phyloP scores from a whole-genome alignment of 2,113 vertebrate species.

The Gallinago jamesoni region DNA sequence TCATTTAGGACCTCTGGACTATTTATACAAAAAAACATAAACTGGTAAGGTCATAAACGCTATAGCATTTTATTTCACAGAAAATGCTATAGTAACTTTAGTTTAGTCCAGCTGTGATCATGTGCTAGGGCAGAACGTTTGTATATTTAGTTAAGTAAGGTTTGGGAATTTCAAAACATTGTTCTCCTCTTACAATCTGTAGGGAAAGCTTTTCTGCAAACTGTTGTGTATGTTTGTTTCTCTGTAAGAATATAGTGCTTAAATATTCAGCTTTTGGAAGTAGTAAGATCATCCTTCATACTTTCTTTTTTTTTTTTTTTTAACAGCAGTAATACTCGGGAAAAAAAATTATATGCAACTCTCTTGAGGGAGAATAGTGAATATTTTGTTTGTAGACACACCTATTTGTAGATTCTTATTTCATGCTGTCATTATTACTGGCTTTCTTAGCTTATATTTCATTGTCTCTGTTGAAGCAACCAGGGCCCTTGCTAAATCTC shows the following conservation, averaged over 20 bases:
- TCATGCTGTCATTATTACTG: conserved; percentile 23
- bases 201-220: not conserved
- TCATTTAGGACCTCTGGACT: conserved; percentile 81
- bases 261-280: not conserved
- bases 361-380: not conserved
- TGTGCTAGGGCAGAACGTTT: not conserved
- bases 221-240: not conserved
- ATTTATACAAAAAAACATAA: conserved; percentile 77
- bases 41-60: conserved; percentile 76
- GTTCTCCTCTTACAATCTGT: not conserved
- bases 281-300: not conserved
- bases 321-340: not conserved
- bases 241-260: not conserved
- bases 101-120: conserved; percentile 5
- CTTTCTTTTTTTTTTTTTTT: not conserved
- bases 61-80: conserved; percentile 15
- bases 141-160: not conserved
- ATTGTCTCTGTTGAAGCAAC: not conserved
- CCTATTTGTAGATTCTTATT: conserved; percentile 36
- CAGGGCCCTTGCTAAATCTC: not conserved
- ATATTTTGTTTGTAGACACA: conserved; percentile 32
- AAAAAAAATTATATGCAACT: not conserved
- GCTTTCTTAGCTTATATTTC: not conserved
- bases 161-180: not conserved
- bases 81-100: conserved; percentile 42